Conservation (phyloP, 2,113 vertebrate genomes). For the Lepus americanus region DNA sequence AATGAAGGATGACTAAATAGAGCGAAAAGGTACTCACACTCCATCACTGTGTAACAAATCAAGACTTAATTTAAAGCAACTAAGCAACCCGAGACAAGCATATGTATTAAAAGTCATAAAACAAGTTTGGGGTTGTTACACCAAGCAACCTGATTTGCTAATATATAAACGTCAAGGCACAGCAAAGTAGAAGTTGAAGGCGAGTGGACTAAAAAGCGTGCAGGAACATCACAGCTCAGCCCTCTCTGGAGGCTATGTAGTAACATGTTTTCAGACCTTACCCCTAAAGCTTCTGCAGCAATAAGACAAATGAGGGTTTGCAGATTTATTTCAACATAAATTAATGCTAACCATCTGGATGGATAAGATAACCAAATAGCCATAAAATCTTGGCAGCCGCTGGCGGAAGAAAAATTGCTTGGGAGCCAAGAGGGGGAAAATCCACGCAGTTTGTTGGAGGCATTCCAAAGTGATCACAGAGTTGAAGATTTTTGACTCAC, state of each 20-base stretch:
- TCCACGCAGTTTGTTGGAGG: conserved; percentile 48
- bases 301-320: conserved; percentile 74
- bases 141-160: conserved; percentile 63
- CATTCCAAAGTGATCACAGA: conserved; percentile 57
- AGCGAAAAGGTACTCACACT: background rate
- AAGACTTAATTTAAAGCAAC: conserved; percentile 48
- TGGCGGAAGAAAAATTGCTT: conserved; percentile 67
- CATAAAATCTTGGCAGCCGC: conserved; percentile 79
- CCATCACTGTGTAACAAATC: conserved; percentile 52
- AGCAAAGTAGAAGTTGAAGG: conserved; percentile 52
- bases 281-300: conserved; percentile 56
- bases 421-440: background rate
- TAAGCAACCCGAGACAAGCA: conserved; percentile 24
- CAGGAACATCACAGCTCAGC: background rate
- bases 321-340: conserved; percentile 79
- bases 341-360: conserved; percentile 80
- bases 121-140: conserved; percentile 46
- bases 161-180: conserved; percentile 44
- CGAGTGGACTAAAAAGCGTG: background rate
- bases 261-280: conserved; percentile 50
- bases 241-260: conserved; percentile 8
- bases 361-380: conserved; percentile 81
- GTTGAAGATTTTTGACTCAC: conserved; percentile 34
- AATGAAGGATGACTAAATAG: background rate
- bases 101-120: conserved; percentile 49